Evolutionary conservation across 2,888 invertebrate species (phyloP).

Genomic region (Eutolmus rufibarbis): DNA sequence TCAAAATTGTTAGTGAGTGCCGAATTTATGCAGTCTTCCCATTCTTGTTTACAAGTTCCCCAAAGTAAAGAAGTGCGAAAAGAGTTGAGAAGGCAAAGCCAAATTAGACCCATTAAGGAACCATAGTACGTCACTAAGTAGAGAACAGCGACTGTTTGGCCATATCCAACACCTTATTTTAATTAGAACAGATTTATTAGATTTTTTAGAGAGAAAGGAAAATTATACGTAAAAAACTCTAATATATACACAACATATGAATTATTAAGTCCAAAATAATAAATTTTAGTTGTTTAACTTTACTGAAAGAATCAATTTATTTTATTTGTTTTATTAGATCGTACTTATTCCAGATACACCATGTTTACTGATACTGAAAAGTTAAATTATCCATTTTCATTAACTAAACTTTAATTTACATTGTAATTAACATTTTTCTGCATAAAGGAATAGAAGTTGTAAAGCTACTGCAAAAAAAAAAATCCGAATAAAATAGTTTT

Average conservation of each 20-base stretch:
- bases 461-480: too few relatives aligned
- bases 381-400: too few relatives aligned
- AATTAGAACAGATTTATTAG: background rate
- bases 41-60: slow-evolving; percentile 67
- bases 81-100: slow-evolving; percentile 70
- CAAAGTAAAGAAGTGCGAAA: slow-evolving; percentile 71
- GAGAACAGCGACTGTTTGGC: slow-evolving; percentile 63
- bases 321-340: too few relatives aligned
- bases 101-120: slow-evolving; percentile 69
- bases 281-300: too few relatives aligned
- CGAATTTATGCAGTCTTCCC: slow-evolving; percentile 64
- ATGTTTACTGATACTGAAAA: too few relatives aligned
- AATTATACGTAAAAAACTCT: background rate
- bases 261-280: too few relatives aligned
- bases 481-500: too few relatives aligned
- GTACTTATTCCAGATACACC: too few relatives aligned
- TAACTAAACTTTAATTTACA: too few relatives aligned
- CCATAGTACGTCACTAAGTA: slow-evolving; percentile 72
- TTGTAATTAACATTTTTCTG: too few relatives aligned
- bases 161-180: slow-evolving; percentile 66
- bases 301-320: too few relatives aligned
- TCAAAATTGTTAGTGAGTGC: slow-evolving; percentile 28
- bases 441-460: too few relatives aligned
- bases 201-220: background rate
- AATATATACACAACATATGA: background rate